Percentiles rank a stretch among this genome's conserved stretches.
Conservation (phyloP, 2,888 invertebrate species). For the Galeruca laticollis region DNA sequence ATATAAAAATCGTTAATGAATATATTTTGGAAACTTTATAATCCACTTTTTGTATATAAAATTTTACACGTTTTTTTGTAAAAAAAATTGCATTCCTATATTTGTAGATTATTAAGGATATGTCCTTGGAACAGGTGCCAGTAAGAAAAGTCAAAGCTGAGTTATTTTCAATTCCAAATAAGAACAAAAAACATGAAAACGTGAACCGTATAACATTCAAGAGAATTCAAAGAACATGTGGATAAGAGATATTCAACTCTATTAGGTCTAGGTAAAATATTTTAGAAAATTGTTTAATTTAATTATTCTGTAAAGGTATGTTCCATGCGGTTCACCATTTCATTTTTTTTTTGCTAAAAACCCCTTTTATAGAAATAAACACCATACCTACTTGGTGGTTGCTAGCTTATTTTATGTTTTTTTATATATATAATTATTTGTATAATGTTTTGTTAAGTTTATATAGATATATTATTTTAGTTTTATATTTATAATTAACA, state of each 20-base stretch:
- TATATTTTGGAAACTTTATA: slow-evolving; percentile 13
- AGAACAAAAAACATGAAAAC: slow-evolving; percentile 31
- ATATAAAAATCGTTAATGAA: slow-evolving; percentile 7
- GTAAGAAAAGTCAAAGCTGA: slow-evolving; percentile 55
- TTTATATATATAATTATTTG: slow-evolving; percentile 17
- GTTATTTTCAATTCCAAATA: slow-evolving; percentile 45
- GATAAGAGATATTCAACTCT: too few species aligned
- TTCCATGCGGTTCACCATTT: slow-evolving; percentile 4
- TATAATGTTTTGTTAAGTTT: slow-evolving; percentile 49
- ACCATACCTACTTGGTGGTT: slow-evolving; percentile 4
- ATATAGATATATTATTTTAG: slow-evolving; percentile 45
- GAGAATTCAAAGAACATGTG: too few species aligned
- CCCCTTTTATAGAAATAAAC: slow-evolving; percentile 46
- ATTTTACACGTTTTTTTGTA: slow-evolving; percentile 33
- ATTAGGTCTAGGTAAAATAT: too few species aligned
- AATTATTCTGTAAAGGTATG: neutral
- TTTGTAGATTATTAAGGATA: slow-evolving; percentile 42
- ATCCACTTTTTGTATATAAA: slow-evolving; percentile 40
- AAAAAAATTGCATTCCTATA: slow-evolving; percentile 46
- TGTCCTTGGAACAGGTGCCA: slow-evolving; percentile 56
- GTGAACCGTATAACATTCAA: neutral
- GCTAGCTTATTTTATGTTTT: slow-evolving; percentile 20
- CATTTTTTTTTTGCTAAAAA: slow-evolving; percentile 38
- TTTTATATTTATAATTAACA: slow-evolving; percentile 1
- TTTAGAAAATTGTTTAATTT: neutral